These are phyloP conservation scores for Samia ricini DNA, from an alignment of 1,140 invertebrate species.

Conservation along the genomic window DNA sequence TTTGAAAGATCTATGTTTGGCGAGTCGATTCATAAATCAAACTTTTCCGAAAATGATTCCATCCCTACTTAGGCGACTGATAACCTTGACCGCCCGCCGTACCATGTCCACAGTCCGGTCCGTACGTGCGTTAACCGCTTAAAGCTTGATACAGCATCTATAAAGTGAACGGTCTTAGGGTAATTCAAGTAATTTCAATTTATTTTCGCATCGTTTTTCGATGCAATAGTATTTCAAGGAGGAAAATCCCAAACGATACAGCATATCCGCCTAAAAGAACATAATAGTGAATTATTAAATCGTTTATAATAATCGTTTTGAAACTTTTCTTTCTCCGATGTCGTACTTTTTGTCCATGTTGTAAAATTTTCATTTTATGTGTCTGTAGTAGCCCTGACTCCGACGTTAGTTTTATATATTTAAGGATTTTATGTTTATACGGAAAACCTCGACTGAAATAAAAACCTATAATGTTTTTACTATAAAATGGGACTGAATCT, in stretches of 20 bases:
- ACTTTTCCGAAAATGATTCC: no score
- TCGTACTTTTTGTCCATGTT: constrained; percentile 17
- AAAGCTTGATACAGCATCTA: no score
- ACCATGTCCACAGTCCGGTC: no score
- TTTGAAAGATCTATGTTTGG: no score
- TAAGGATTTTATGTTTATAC: constrained; percentile 26
- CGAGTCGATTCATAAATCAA: no score
- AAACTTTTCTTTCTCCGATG: constrained; percentile 15
- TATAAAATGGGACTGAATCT: constrained; percentile 29
- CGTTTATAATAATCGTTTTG: constrained; percentile 19
- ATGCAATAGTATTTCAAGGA: constrained; percentile 15
- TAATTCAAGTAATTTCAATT: background rate
- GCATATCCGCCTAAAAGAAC: constrained; percentile 21
- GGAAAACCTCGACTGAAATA: constrained; percentile 33
- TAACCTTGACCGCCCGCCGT: no score
- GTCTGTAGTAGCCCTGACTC: constrained; percentile 33
- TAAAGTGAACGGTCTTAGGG: no score
- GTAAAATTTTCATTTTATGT: constrained; percentile 16
- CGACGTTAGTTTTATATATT: constrained; percentile 20
- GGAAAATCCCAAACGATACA: constrained; percentile 28
- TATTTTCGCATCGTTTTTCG: constrained; percentile 2
- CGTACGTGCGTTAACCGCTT: no score
- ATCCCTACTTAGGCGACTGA: no score
- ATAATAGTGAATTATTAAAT: constrained; percentile 31
- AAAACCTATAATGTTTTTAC: constrained; percentile 22